Evolutionary conservation across 2,113 vertebrate genomes (phyloP).

Genomic region (Sorex araneus): DNA sequence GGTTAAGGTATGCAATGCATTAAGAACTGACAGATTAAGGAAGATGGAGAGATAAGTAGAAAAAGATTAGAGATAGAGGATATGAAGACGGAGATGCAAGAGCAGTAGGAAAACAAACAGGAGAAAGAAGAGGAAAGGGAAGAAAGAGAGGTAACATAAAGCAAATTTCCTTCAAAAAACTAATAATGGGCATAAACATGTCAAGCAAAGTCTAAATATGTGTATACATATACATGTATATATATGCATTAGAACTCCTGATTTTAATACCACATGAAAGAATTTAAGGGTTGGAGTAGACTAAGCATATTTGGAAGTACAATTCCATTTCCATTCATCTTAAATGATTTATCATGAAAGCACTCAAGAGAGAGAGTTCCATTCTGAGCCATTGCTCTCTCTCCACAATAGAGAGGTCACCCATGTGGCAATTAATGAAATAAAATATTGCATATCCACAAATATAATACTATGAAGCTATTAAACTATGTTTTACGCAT

Average conservation of each 20-base stretch:
- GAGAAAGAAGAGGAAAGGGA: not conserved
- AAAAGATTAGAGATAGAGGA: no score
- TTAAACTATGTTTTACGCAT: constrained; percentile 49
- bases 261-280: not conserved
- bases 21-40: not conserved
- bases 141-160: not conserved
- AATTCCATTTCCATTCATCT: not conserved
- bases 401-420: constrained; percentile 16
- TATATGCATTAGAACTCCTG: not conserved
- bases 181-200: not conserved
- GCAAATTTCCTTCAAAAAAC: not conserved
- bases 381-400: not conserved
- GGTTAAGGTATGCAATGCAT: constrained; percentile 14
- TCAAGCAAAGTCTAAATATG: not conserved
- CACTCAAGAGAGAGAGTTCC: not conserved
- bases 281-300: not conserved
- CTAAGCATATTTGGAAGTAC: constrained; percentile 6
- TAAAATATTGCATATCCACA: constrained; percentile 21
- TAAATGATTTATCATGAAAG: constrained; percentile 10
- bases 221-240: no score
- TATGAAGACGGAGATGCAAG: no score
- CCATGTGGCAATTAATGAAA: constrained; percentile 1
- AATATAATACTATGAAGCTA: constrained; percentile 13
- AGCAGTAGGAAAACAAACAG: no score
- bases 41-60: not conserved